Evolutionary conservation across 1,140 invertebrate genomes (phyloP).

Genomic region (Diplogasteroides magnus): DNA sequence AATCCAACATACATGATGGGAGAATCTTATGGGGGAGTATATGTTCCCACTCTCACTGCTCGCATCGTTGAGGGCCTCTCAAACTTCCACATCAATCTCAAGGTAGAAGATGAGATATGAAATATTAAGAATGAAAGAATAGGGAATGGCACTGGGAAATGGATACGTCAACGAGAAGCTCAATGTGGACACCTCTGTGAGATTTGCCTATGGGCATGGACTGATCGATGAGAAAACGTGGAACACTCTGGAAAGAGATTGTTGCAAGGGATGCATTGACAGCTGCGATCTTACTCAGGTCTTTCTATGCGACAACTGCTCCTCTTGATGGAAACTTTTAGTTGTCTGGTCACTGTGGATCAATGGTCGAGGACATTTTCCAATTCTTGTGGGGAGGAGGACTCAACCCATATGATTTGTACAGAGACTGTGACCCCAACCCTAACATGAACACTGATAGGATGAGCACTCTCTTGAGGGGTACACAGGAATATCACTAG

Average conservation of each 20-base stretch:
- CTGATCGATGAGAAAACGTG: conserved; percentile 54
- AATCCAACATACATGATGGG: conserved; percentile 60
- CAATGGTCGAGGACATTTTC: conserved; percentile 52
- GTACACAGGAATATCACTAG: conserved; percentile 12
- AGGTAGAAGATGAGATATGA: conserved; percentile 17
- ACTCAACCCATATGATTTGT: conserved; percentile 51
- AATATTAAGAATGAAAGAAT: background rate
- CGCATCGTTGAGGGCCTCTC: conserved; percentile 57
- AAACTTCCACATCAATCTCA: conserved; percentile 52
- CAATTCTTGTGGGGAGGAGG: conserved; percentile 54
- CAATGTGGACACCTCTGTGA: conserved; percentile 54
- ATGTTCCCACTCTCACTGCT: conserved; percentile 60
- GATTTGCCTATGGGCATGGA: conserved; percentile 51
- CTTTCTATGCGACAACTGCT: too few relatives aligned
- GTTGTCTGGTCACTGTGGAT: conserved; percentile 44
- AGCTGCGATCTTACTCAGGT: conserved; percentile 47
- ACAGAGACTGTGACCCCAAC: conserved; percentile 54
- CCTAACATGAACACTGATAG: conserved; percentile 42
- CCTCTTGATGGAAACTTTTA: too few relatives aligned
- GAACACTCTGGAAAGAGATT: conserved; percentile 46
- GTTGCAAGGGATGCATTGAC: conserved; percentile 46
- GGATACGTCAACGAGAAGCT: conserved; percentile 53
- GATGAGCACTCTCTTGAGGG: conserved; percentile 36
- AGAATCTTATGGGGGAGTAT: conserved; percentile 60
- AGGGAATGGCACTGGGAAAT: conserved; percentile 55